Conservation (phyloP, 64 coral and sea anemone genomes). For the Stichodactyla helianthus region DNA sequence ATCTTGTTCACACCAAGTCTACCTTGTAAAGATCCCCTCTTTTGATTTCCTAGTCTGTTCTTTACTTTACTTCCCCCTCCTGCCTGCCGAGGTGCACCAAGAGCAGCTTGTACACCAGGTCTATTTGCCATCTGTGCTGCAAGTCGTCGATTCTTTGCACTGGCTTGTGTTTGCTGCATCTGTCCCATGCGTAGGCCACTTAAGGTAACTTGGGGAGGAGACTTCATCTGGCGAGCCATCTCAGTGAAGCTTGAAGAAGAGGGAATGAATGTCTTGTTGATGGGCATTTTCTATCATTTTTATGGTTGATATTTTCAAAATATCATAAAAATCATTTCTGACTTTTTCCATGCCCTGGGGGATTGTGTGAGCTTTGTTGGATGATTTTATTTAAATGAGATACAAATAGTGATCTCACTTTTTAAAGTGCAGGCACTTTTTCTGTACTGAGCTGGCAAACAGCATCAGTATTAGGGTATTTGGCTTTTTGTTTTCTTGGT, state of each 20-base stretch:
- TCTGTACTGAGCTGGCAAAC: not conserved
- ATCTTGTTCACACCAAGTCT: constrained; percentile 41
- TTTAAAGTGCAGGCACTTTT: constrained; percentile 12
- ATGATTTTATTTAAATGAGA: too few species aligned
- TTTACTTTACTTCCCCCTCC: not conserved
- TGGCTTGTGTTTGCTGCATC: constrained; percentile 70
- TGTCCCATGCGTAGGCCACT: constrained; percentile 71
- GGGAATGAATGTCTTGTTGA: constrained; percentile 64
- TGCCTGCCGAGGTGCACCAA: constrained; percentile 44
- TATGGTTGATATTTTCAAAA: not conserved
- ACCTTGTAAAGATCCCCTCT: constrained; percentile 38
- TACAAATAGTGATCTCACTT: not conserved
- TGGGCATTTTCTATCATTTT: constrained; percentile 22
- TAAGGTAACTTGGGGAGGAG: constrained; percentile 81
- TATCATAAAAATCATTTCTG: too few species aligned
- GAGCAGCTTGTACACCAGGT: constrained; percentile 69
- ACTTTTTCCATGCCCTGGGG: not conserved
- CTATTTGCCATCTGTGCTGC: constrained; percentile 90
- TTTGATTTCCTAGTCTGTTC: constrained; percentile 42
- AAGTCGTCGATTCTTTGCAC: constrained; percentile 77
- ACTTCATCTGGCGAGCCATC: constrained; percentile 60
- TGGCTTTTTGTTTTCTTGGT: not conserved
- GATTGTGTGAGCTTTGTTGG: not conserved
- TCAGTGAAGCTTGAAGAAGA: constrained; percentile 93
- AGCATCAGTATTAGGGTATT: not conserved